Conservation (phyloP, 1,140 invertebrate species). For the Nephotettix cincticeps region DNA sequence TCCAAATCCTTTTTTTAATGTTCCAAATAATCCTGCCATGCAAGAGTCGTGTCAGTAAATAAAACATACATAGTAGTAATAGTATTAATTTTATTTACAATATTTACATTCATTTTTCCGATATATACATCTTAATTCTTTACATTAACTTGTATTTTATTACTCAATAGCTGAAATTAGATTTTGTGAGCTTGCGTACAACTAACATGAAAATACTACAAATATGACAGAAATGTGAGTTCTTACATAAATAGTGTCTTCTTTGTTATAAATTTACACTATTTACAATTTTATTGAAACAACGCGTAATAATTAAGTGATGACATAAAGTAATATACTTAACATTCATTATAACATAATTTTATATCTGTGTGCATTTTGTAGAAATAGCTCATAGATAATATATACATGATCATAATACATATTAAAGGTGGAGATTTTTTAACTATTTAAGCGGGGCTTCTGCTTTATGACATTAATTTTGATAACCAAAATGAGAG, state of each 20-base stretch:
- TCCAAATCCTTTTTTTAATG: no score
- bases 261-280: not conserved
- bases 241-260: not conserved
- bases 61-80: no score
- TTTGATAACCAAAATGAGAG: no score
- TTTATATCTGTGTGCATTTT: not conserved
- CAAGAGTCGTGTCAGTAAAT: no score
- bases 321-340: not conserved
- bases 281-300: not conserved
- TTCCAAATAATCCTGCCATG: no score
- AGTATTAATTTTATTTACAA: constrained; percentile 12
- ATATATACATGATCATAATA: not conserved
- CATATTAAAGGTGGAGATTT: no score
- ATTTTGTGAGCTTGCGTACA: not conserved
- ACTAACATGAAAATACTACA: not conserved
- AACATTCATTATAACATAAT: not conserved
- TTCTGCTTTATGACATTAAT: no score
- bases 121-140: not conserved
- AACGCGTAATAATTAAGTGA: not conserved
- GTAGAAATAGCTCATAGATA: not conserved
- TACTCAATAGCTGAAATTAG: not conserved
- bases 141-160: not conserved
- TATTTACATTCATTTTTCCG: not conserved
- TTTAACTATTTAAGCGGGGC: no score
- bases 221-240: not conserved